Evolutionary conservation across 2,888 invertebrate species (phyloP).

Genomic region (Lepetodrilus schrolli): DNA sequence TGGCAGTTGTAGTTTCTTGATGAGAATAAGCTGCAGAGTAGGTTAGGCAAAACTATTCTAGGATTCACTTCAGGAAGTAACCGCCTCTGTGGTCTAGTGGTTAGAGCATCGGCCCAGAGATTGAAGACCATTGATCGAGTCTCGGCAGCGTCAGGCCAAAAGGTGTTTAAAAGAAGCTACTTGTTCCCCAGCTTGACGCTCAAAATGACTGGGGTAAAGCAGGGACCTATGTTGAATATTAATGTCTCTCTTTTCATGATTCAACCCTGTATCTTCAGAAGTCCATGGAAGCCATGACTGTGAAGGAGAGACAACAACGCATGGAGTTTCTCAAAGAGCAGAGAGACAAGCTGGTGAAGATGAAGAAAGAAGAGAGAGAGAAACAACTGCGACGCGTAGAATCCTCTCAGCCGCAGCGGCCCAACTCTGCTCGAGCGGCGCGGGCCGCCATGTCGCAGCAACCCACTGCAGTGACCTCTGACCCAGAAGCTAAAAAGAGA

Average conservation of each 20-base stretch:
- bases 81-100: too few relatives aligned
- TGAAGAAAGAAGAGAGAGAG: slow-evolving; percentile 91
- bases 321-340: slow-evolving; percentile 91
- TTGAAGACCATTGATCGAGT: too few relatives aligned
- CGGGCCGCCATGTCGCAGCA: slow-evolving; percentile 79
- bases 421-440: slow-evolving; percentile 86
- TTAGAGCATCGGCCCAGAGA: too few relatives aligned
- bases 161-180: too few relatives aligned
- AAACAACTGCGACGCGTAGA: slow-evolving; percentile 83
- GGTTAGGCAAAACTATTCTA: too few relatives aligned
- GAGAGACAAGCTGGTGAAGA: slow-evolving; percentile 90
- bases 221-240: not conserved
- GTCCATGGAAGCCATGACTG: slow-evolving; percentile 64
- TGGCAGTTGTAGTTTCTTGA: too few relatives aligned
- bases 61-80: too few relatives aligned
- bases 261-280: slow-evolving; percentile 53
- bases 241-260: not conserved
- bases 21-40: too few relatives aligned
- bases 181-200: too few relatives aligned
- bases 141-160: too few relatives aligned
- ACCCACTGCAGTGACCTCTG: slow-evolving; percentile 37
- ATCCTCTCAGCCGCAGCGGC: slow-evolving; percentile 77
- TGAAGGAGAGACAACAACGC: slow-evolving; percentile 76
- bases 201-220: too few relatives aligned
- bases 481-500: slow-evolving; percentile 77